Conservation (phyloP, 1,140 invertebrate genomes). For the Brachionus angularis region DNA sequence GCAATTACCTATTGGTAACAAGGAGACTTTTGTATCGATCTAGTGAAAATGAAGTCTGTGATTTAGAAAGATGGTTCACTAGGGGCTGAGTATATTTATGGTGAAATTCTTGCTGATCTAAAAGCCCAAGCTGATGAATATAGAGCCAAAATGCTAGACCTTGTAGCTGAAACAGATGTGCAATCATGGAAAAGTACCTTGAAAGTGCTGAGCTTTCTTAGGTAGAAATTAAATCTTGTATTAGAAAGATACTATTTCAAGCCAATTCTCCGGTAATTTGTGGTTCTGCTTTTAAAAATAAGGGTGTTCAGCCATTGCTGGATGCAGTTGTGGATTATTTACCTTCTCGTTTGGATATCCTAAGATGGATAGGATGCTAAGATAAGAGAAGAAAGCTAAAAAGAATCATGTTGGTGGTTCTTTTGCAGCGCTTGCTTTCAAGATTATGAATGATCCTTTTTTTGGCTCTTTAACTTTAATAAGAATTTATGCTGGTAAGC, state of each 20-base stretch:
- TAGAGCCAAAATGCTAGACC: too few relatives aligned
- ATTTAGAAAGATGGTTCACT: not conserved
- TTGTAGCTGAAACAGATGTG: too few relatives aligned
- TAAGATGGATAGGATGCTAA: not conserved
- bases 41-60: constrained; percentile 47
- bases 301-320: constrained; percentile 26
- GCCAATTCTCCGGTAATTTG: not conserved
- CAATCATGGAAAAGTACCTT: too few relatives aligned
- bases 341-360: not conserved
- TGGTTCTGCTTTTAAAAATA: constrained; percentile 33
- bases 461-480: constrained; percentile 5
- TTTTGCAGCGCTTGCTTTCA: not conserved
- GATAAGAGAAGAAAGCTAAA: not conserved
- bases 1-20: constrained; percentile 30
- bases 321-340: constrained; percentile 22
- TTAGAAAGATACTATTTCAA: constrained; percentile 4
- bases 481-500: constrained; percentile 6
- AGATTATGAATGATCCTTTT: not conserved
- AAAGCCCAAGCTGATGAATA: not conserved
- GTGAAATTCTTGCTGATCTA: not conserved
- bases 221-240: not conserved
- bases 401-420: not conserved
- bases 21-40: constrained; percentile 38
- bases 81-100: constrained; percentile 3
- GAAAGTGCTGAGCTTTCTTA: not conserved